Percentiles rank a stretch among this genome's conserved stretches.
Conservation (phyloP, 2,888 invertebrate species). For the Acleris holmiana region DNA sequence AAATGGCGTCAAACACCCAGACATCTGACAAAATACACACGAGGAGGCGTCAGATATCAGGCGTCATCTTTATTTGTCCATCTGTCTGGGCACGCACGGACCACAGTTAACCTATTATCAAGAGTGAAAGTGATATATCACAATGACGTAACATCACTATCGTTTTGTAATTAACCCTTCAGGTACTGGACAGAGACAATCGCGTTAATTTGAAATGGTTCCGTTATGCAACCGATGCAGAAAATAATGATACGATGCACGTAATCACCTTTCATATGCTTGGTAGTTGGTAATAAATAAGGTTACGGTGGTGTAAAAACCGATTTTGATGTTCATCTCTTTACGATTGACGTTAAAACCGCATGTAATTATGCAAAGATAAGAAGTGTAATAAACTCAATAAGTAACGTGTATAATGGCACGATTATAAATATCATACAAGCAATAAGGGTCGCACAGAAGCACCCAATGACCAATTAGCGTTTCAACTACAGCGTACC, state of each 20-base stretch:
- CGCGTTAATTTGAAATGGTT: conserved; percentile 20
- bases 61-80: conserved; percentile 14
- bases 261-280: not conserved
- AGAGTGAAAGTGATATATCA: conserved; percentile 35
- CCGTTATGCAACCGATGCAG: conserved; percentile 24
- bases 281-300: not conserved
- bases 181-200: conserved; percentile 36
- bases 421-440: conserved; percentile 1
- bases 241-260: conserved; percentile 13
- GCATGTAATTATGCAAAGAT: not conserved
- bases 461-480: conserved; percentile 4
- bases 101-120: conserved; percentile 40
- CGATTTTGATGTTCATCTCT: not conserved
- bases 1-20: not conserved
- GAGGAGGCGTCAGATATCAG: conserved; percentile 1
- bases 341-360: no score
- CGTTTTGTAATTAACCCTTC: conserved; percentile 36
- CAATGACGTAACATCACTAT: conserved; percentile 33
- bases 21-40: not conserved
- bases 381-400: not conserved
- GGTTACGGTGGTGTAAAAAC: not conserved
- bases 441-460: not conserved
- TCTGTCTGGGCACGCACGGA: not conserved
- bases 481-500: not conserved
- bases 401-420: not conserved